phyloP scores from a whole-genome alignment of 2,113 vertebrate genomes.

The Megaleporinus macrocephalus region DNA sequence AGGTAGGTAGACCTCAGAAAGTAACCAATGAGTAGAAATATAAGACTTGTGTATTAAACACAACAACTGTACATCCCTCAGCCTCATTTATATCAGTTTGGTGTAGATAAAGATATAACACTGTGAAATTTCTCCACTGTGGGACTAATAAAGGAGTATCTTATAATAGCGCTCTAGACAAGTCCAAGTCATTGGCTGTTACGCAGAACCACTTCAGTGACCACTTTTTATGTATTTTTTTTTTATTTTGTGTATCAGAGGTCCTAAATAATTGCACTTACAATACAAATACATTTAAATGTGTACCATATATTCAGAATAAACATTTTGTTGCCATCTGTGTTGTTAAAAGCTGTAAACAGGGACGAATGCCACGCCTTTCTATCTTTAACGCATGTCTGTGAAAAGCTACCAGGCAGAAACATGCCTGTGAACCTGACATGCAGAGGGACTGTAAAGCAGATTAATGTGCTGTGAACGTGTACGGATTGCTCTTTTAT shows the following conservation, averaged over 20 bases:
- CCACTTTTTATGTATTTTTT: background rate
- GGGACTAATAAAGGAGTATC: no score
- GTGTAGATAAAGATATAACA: no score
- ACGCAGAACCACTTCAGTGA: background rate
- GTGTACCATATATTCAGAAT: background rate
- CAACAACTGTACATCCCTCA: no score
- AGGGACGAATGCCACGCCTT: background rate
- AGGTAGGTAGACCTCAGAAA: background rate
- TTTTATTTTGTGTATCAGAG: background rate
- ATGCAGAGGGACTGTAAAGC: slow-evolving; percentile 3
- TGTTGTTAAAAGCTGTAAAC: background rate
- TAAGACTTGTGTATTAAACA: no score
- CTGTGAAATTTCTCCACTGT: background rate
- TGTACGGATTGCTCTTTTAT: slow-evolving; percentile 21
- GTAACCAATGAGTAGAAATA: background rate
- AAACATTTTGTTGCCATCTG: background rate
- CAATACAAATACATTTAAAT: background rate
- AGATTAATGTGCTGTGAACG: slow-evolving; percentile 9
- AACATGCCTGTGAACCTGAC: slow-evolving; percentile 15
- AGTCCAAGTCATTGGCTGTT: background rate
- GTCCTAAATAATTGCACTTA: background rate
- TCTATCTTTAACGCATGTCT: background rate
- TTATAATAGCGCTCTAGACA: no score
- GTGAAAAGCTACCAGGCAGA: background rate
- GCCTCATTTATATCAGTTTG: no score